Evolutionary conservation across 2,888 invertebrate species (phyloP).

Genomic region (Polymixis flavicincta): DNA sequence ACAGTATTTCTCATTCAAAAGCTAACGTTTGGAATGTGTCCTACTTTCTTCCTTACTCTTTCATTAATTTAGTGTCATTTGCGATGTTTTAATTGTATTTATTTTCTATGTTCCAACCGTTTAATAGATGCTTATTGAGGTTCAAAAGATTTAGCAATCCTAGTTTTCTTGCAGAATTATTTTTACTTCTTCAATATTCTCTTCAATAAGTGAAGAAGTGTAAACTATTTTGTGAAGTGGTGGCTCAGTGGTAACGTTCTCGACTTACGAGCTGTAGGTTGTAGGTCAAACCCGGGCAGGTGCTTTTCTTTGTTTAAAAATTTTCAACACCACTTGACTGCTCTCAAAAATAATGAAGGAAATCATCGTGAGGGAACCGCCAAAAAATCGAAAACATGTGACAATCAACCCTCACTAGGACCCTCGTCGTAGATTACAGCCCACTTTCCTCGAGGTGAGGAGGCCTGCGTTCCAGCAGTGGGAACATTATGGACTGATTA

Average conservation of each 20-base stretch:
- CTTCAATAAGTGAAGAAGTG: too few species aligned
- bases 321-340: not conserved
- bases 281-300: not conserved
- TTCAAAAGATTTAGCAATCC: not conserved
- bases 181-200: not conserved
- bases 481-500: not conserved
- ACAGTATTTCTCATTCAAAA: constrained; percentile 44
- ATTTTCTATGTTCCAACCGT: not conserved
- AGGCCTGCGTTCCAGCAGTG: not conserved
- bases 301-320: not conserved
- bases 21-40: constrained; percentile 34
- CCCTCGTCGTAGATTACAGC: not conserved
- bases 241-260: not conserved
- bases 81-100: not conserved
- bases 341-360: not conserved
- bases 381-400: not conserved
- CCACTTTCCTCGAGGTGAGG: not conserved
- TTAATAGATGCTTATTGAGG: not conserved
- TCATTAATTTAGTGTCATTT: constrained; percentile 27
- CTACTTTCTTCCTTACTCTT: constrained; percentile 44
- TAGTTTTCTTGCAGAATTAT: not conserved
- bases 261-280: too few species aligned
- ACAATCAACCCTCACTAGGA: not conserved
- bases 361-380: not conserved
- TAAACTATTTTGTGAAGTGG: not conserved